phyloP scores from a whole-genome alignment of 37 sponge, comb jelly and placozoan genomes.

The Cladorhizidae sp. region DNA sequence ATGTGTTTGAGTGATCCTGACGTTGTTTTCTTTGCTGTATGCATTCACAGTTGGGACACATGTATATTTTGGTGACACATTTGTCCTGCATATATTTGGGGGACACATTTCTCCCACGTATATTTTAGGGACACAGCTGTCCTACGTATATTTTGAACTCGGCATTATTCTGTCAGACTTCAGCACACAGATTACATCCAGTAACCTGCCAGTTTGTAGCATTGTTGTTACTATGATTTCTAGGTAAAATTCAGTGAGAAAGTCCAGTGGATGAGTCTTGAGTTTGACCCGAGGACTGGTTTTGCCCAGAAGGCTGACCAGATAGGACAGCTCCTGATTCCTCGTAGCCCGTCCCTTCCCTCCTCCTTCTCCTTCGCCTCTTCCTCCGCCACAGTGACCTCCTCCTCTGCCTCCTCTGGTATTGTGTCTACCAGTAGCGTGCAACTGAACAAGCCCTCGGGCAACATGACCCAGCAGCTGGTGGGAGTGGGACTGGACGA shows the following conservation, averaged over 20 bases:
- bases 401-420: neutral
- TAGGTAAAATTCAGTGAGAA: conserved; percentile 77
- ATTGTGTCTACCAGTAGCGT: neutral
- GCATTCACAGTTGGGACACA: too few species aligned
- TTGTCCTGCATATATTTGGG: too few species aligned
- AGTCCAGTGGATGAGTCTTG: conserved; percentile 92
- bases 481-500: conserved; percentile 48
- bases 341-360: neutral
- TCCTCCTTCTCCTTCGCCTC: neutral
- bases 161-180: too few species aligned
- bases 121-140: too few species aligned
- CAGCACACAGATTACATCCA: too few species aligned
- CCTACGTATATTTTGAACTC: too few species aligned
- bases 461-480: neutral
- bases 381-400: neutral
- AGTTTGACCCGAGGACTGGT: conserved; percentile 82
- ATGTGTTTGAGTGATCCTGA: too few species aligned
- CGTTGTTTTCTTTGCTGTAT: too few species aligned
- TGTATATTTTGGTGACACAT: too few species aligned
- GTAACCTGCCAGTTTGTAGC: too few species aligned
- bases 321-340: conserved; percentile 61
- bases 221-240: neutral
- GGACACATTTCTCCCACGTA: too few species aligned
- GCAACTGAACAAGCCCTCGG: neutral
- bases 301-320: conserved; percentile 84